Base-by-base conservation (phyloP, 2,113 vertebrate genomes). In the Cichladusa arquata region DNA sequence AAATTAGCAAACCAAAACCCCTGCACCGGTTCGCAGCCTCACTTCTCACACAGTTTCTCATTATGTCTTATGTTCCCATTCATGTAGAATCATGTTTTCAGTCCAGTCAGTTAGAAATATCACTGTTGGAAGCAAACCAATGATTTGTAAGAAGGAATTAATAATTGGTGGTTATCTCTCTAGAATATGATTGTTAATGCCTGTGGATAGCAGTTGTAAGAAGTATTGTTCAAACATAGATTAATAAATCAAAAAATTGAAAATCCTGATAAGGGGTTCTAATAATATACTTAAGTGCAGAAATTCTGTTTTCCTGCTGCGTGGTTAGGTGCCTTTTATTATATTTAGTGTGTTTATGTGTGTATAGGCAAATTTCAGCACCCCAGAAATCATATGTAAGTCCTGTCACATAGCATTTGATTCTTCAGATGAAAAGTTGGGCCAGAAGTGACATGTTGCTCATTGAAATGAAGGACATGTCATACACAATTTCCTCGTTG, bases 391-490 rank as follows among this genome's bases (percentile, higher is more conserved):
- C 65, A 70, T 51, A 89, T 91, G 51, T 38, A 72, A 92, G 64
- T 48, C 74, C 92, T 97, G 96, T 97, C 96, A 96, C 83, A 77
- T 11, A 77, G 53, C 54, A 90, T 97, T 95, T 94, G 86, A 60
- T 78, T 51, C 60, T 90, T 82, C 44, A 72, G 69, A 73, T 91
- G 78, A 94, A 76, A 90, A 93, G 86, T 18, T 88, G 65, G 81
- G 74, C 78, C 83, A 91, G 93, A 83, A 95, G 91, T 88, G 96
- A 94, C 95, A 87, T 0, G 17, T 74, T 94, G 81, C 92, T 96
- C 92, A 80, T 78, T 80, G 83, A 89, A 94, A 90, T 38, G 95
- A 97, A 96, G 97, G 97, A 94, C 93, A 80, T 24, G 92, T 96
- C 97, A 96, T 53, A 96, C 66, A 56, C 45, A 53, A 91, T 97